These are phyloP conservation scores for Caenorhabditis sp. DNA, from an alignment of 2,888 invertebrate genomes.

Conservation along the genomic window DNA sequence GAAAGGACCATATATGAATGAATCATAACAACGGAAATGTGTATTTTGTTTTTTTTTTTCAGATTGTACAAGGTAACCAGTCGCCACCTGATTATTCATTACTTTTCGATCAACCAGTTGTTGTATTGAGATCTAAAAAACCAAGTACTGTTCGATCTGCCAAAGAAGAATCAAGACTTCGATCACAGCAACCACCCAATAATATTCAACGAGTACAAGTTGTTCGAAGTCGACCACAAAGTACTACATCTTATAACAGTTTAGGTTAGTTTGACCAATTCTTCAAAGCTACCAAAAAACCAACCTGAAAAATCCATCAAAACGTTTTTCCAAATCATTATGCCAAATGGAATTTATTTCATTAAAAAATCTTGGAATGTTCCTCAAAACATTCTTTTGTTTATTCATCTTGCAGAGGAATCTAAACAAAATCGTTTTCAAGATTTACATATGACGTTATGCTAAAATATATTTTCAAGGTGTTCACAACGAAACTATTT, in stretches of 20 bases:
- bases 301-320: too few species aligned
- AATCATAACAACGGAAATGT: neutral
- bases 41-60: slow-evolving; percentile 4
- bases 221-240: slow-evolving; percentile 47
- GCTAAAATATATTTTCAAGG: too few species aligned
- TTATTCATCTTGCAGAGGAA: too few species aligned
- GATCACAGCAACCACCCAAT: slow-evolving; percentile 49
- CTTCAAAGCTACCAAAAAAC: too few species aligned
- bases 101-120: slow-evolving; percentile 36
- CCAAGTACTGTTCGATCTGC: slow-evolving; percentile 53
- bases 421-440: too few species aligned
- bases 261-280: slow-evolving; percentile 14
- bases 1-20: neutral
- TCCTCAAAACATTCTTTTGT: too few species aligned
- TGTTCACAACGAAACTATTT: too few species aligned
- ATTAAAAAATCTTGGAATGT: too few species aligned
- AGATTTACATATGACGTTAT: too few species aligned
- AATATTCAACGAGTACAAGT: slow-evolving; percentile 50
- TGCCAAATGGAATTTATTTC: too few species aligned
- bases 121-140: slow-evolving; percentile 35
- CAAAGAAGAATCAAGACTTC: slow-evolving; percentile 54
- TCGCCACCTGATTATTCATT: slow-evolving; percentile 38
- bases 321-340: too few species aligned
- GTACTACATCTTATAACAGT: slow-evolving; percentile 51
- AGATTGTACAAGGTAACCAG: slow-evolving; percentile 38